A percentile compares a stretch with the other conserved stretches of the same genome.
phyloP scores from a whole-genome alignment of 2,113 vertebrate species.

The Sphyrna mokarran region DNA sequence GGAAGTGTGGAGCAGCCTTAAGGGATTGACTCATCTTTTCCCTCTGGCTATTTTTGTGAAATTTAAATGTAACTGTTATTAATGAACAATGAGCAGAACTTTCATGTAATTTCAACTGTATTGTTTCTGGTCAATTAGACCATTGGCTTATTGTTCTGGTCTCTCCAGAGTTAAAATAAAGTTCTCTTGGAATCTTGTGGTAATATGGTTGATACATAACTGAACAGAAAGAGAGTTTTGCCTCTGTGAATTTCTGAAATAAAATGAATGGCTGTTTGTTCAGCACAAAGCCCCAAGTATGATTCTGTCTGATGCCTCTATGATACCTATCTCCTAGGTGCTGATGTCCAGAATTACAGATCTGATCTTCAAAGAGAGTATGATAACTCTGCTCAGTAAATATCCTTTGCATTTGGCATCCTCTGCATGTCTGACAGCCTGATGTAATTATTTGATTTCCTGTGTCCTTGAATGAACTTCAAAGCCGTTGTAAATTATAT shows the following conservation, averaged over 20 bases:
- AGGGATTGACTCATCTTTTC: not conserved
- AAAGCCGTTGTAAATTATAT: not conserved
- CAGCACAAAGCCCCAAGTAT: not conserved
- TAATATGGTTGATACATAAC: not conserved
- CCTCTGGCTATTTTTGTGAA: not conserved
- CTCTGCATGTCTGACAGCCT: not conserved
- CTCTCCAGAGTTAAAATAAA: not conserved
- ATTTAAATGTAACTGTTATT: not conserved
- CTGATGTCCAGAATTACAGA: not conserved
- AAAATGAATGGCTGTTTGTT: not conserved
- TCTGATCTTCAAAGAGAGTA: not conserved
- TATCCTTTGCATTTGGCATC: not conserved
- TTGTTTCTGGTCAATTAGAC: not conserved
- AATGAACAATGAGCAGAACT: not conserved
- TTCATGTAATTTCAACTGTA: not conserved
- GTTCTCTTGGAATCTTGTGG: not conserved
- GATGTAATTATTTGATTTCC: slow-evolving; percentile 19
- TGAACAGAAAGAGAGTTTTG: not conserved
- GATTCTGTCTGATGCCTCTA: not conserved
- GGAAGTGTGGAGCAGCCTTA: not conserved
- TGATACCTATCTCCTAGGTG: not conserved
- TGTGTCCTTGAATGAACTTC: slow-evolving; percentile 12
- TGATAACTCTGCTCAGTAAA: not conserved
- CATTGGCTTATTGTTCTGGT: not conserved
- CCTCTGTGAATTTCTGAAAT: not conserved